Evolutionary conservation across 2,113 vertebrate genomes (phyloP), one percentile per base, ranked within the genome.

Genomic region (Malurus elegans): DNA sequence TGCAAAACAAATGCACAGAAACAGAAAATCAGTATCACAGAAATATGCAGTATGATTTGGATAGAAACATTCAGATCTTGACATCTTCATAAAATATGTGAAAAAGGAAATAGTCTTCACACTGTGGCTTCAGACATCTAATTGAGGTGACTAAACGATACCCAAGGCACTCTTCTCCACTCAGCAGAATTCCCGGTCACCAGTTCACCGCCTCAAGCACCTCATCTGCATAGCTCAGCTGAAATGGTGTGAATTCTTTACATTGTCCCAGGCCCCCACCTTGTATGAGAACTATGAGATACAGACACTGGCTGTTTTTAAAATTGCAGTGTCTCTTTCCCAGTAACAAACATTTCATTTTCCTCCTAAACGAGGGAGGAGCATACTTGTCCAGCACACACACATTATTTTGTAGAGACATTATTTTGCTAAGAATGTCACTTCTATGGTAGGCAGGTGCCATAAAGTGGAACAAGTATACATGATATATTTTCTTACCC

Each of bases 221-320:
- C 75, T 97, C 94, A 92, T 93, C 96, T 93, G 31, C 79, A 73
- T 34, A 90, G 86, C 58, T 96, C 79, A 94, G 54, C 64, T 90
- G 88, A 93, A 93, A 70, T 31, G 50, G 79, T 76, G 85, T 94
- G 92, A 93, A 92, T 93, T 93, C 75, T 86, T 93, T 71, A 51
- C 88, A 54, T 65, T 83, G 79, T 66, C 75, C 88, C 38, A 80
- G 50, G 15, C 15, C 58, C 53, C 72, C 28, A n/a, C 47, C 12
- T 6, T 78, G 5, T 66, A n/a, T 70, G 36, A 82, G 65, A 71
- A 17, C 70, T 45, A 75, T 60, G 65, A 73, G 36, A 72, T 65
- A 57, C 6, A 12, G 62, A 95, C 31, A 9, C 76, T 11, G 53
- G 74, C 61, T 38, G 18, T 4, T 80, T 91, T 88, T 76, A 5